Evolutionary conservation across 2,797 vertebrate species (phyloP).

Genomic region (Botia almorhae): DNA sequence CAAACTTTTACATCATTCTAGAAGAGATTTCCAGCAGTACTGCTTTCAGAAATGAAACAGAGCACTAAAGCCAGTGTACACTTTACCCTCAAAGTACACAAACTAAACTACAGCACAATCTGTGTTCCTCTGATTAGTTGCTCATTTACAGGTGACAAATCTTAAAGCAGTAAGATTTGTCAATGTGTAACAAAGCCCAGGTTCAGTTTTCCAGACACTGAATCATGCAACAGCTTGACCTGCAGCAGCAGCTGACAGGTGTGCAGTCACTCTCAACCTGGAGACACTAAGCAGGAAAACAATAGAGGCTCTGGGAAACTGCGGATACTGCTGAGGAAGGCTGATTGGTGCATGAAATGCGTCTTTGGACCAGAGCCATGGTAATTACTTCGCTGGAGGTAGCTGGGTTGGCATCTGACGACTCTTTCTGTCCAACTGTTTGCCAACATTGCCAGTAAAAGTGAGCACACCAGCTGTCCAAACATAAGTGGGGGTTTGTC

Average conservation of each 20-base stretch:
- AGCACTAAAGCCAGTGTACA: not conserved
- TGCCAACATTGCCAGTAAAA: slow-evolving; percentile 75
- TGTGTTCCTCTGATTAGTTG: not conserved
- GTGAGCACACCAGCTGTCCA: slow-evolving; percentile 77
- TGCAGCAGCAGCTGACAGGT: slow-evolving; percentile 15
- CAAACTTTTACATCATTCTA: not conserved
- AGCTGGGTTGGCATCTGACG: slow-evolving; percentile 40
- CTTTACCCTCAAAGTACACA: not conserved
- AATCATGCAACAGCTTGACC: slow-evolving; percentile 52
- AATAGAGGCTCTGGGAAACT: slow-evolving; percentile 19
- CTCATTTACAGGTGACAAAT: not conserved
- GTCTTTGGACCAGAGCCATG: slow-evolving; percentile 8
- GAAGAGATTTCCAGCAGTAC: not conserved
- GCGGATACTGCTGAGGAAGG: not conserved
- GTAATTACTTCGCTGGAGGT: slow-evolving; percentile 56
- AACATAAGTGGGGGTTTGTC: slow-evolving; percentile 65
- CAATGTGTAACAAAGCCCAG: slow-evolving; percentile 28
- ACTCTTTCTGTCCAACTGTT: slow-evolving; percentile 68
- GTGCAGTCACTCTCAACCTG: slow-evolving; percentile 25
- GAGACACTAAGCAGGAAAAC: not conserved
- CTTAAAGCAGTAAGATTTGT: not conserved
- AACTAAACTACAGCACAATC: not conserved
- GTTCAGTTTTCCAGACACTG: slow-evolving; percentile 44
- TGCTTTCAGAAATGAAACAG: not conserved
- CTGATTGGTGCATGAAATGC: slow-evolving; percentile 36